These are phyloP conservation scores for Embiotoca jacksoni DNA, from an alignment of 2,113 vertebrate genomes.

Conservation along the genomic window DNA sequence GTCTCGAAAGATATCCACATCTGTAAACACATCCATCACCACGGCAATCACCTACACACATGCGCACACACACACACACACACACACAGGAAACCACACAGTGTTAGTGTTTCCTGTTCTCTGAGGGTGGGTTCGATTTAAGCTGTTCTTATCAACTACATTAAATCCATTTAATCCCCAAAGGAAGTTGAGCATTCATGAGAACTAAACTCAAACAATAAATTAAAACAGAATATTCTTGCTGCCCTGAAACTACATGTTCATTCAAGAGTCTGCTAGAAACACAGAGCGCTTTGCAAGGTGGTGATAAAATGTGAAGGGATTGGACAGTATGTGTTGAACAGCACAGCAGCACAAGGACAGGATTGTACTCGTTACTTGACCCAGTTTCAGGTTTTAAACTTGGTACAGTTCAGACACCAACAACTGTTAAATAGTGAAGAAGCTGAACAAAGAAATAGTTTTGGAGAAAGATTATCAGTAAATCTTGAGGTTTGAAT, in stretches of 20 bases:
- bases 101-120: conserved; percentile 58
- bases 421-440: too few species aligned
- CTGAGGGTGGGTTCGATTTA: conserved; percentile 28
- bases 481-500: not conserved
- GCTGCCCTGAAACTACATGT: not conserved
- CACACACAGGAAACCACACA: conserved; percentile 47
- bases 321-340: conserved; percentile 2
- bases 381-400: conserved; percentile 4
- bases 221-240: conserved; percentile 2
- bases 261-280: not conserved
- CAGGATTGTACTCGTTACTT: conserved; percentile 12
- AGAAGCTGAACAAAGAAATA: not conserved
- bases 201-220: not conserved
- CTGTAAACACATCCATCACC: conserved; percentile 98
- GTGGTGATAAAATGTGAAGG: conserved; percentile 42
- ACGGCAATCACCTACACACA: conserved; percentile 90
- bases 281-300: conserved; percentile 38
- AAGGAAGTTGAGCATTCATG: conserved; percentile 19
- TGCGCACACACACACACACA: conserved; percentile 29
- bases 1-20: conserved; percentile 98
- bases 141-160: conserved; percentile 37
- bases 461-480: not conserved
- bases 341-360: not conserved
- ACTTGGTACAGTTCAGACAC: not conserved
- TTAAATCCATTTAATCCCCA: conserved; percentile 20